phyloP scores from a whole-genome alignment of 2,113 vertebrate genomes.

The Hydrolagus affinis region DNA sequence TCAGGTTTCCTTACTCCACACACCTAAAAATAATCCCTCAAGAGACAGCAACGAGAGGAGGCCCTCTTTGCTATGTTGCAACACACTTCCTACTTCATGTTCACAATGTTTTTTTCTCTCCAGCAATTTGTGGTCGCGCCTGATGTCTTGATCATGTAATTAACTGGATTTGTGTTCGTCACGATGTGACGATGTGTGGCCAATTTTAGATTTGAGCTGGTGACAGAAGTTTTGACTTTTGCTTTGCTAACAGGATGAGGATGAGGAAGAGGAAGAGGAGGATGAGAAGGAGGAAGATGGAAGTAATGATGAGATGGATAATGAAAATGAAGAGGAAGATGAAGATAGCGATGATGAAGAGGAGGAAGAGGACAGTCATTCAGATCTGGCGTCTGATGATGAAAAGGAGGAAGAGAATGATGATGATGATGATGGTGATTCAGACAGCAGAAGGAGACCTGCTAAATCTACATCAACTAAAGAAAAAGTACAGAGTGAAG shows the following conservation, averaged over 20 bases:
- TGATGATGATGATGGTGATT: constrained; percentile 31
- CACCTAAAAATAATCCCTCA: no score
- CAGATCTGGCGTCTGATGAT: constrained; percentile 64
- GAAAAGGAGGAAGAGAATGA: constrained; percentile 48
- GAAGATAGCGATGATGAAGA: constrained; percentile 41
- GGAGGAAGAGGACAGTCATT: constrained; percentile 49
- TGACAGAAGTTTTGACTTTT: neutral
- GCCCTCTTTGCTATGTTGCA: no score
- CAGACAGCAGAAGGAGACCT: neutral
- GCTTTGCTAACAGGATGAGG: constrained; percentile 58
- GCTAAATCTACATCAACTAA: neutral
- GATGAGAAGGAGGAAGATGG: constrained; percentile 36
- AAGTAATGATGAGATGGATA: constrained; percentile 9
- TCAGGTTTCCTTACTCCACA: no score
- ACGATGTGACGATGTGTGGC: no score
- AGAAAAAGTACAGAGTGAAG: constrained; percentile 33
- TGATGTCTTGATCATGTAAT: neutral
- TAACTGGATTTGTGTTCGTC: neutral
- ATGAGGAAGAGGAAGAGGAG: constrained; percentile 29
- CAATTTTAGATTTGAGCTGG: neutral
- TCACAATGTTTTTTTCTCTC: neutral
- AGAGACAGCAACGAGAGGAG: no score
- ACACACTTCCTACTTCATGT: no score
- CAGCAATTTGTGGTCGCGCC: neutral
- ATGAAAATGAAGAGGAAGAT: constrained; percentile 34